Percentiles rank a stretch among this genome's conserved stretches.
These are phyloP conservation scores for Malacosoma neustria DNA, from an alignment of 2,888 invertebrate species.

Conservation along the genomic window DNA sequence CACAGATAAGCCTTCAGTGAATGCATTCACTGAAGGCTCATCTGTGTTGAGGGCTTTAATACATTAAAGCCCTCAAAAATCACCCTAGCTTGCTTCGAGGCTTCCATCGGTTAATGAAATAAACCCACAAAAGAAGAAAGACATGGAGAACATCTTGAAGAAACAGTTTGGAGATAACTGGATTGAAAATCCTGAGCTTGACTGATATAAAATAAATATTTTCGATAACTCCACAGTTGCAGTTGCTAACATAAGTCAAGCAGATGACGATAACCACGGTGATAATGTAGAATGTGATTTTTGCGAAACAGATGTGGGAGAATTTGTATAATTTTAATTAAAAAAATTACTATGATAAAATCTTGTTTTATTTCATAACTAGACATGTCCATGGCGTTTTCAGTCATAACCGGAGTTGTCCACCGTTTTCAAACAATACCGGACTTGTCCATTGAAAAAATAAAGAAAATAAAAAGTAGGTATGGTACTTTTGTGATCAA, in stretches of 20 bases:
- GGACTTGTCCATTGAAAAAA: background rate
- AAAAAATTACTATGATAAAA: slow-evolving; percentile 3
- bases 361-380: slow-evolving; percentile 2
- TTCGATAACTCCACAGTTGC: slow-evolving; percentile 2
- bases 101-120: slow-evolving; percentile 9
- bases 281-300: slow-evolving; percentile 2
- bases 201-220: slow-evolving; percentile 5
- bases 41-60: no score
- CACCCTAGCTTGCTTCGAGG: slow-evolving; percentile 1
- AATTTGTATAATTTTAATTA: slow-evolving; percentile 3
- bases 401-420: slow-evolving; percentile 1
- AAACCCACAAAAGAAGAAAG: slow-evolving; percentile 9
- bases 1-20: slow-evolving; percentile 1
- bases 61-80: background rate
- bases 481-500: background rate
- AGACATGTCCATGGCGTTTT: slow-evolving; percentile 2
- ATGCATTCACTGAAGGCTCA: background rate
- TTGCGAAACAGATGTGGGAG: slow-evolving; percentile 3
- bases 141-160: slow-evolving; percentile 2
- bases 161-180: background rate
- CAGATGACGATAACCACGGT: slow-evolving; percentile 2
- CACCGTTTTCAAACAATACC: background rate
- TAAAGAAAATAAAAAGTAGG: background rate
- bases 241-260: slow-evolving; percentile 2
- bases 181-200: slow-evolving; percentile 6